phyloP scores from a whole-genome alignment of 1,140 invertebrate species.

The Pemphigus obesinymphae region DNA sequence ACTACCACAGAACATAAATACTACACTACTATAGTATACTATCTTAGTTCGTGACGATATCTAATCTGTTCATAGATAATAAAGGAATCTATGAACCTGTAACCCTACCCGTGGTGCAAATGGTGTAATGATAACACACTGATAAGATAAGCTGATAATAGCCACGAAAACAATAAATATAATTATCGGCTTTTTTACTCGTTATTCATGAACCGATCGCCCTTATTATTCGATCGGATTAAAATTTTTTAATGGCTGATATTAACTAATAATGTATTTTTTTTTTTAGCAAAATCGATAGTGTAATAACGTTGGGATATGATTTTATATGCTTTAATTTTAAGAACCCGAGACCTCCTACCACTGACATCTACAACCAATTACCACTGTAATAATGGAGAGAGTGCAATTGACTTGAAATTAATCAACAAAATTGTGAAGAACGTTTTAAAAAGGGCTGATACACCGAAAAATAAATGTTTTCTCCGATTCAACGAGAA shows the following conservation, averaged over 20 bases:
- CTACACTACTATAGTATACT: too few relatives aligned
- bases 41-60: too few relatives aligned
- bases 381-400: background rate
- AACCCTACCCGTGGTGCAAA: too few relatives aligned
- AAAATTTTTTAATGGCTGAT: too few relatives aligned
- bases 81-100: too few relatives aligned
- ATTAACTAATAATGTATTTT: background rate
- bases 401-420: constrained; percentile 28
- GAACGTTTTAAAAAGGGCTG: background rate
- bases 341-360: constrained; percentile 21
- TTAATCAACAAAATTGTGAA: constrained; percentile 22
- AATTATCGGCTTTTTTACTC: background rate
- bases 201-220: background rate
- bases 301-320: background rate
- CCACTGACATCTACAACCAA: constrained; percentile 24
- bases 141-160: background rate
- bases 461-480: constrained; percentile 25
- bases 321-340: constrained; percentile 35
- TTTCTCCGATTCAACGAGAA: constrained; percentile 3
- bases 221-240: too few relatives aligned
- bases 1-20: too few relatives aligned
- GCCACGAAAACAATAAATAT: background rate
- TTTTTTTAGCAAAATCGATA: background rate
- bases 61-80: too few relatives aligned
- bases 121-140: background rate